Base-by-base conservation (phyloP, 2,113 vertebrate genomes). In the Struthidea cinerea region DNA sequence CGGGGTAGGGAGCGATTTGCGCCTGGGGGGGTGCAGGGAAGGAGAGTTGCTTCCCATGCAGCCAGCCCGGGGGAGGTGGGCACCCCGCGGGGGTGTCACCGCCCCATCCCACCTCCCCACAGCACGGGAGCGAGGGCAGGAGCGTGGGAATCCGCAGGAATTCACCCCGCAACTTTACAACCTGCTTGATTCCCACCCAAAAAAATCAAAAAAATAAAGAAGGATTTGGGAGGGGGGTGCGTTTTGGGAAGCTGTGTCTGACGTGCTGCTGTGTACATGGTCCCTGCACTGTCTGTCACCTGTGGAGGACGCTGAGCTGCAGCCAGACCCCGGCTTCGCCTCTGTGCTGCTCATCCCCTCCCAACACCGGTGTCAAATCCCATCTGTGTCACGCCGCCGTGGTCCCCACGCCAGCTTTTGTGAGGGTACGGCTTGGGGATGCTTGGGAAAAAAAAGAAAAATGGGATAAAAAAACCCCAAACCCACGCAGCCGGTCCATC, bases 401-500 rank as follows among this genome's bases (percentile, higher is more conserved):
- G 89, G 76, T 78, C 96, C 95, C 60, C 4, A 50, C 61, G 64
- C 71, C 64, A n/a, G 50, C 91, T 71, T 93, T 90, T 92, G 85
- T 87, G 35, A 91, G 89, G 86, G 89, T n/a, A 94, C 35, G 68
- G 95, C 93, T 89, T 90, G 86, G 71, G 83, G 76, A 83, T 80
- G 90, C 86, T 83, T 87, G 24, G n/a, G 61, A 52, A 84, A 67
- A 73, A 28, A 10, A 41, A 22, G 3, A 39, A 18, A 35, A 88
- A 83, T 55, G 12, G 63, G 70, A 76, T 76, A 83, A 90, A 83
- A 59, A 84, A 93, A 20, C 28, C 85, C 89, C 47, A 87, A 87
- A 79, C 90, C 92, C 93, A 92, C 94, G 84, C 93, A 96, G 96
- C 92, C 61, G 6, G 77, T 97, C 97, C 97, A 97, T 98, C 97